Conservation (phyloP, 2,113 vertebrate genomes). For the Apodemus speciosus region DNA sequence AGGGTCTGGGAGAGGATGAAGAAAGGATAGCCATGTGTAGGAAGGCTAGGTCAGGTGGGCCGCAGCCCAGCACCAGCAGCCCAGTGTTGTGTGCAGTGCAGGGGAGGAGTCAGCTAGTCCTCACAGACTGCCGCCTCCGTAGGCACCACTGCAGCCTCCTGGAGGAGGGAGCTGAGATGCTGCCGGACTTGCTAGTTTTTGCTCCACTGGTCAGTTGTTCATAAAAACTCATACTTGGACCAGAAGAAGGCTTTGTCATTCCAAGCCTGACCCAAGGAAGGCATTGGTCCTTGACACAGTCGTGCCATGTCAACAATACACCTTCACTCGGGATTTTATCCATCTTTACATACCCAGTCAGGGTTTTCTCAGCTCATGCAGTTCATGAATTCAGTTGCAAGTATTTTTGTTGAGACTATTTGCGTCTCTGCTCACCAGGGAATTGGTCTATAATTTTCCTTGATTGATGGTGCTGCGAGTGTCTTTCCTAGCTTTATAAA, state of each 20-base stretch:
- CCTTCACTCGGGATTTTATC: not conserved
- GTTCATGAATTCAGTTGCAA: not conserved
- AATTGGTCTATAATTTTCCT: not conserved
- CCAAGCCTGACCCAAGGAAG: not conserved
- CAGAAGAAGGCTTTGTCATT: not conserved
- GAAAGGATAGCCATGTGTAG: not conserved
- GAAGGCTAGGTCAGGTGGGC: not conserved
- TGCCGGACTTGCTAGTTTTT: not conserved
- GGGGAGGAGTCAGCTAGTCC: not conserved
- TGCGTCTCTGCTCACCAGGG: not conserved
- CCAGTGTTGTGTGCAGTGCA: not conserved
- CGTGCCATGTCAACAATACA: not conserved
- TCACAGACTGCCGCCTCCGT: not conserved
- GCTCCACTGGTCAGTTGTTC: not conserved
- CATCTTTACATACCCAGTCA: not conserved
- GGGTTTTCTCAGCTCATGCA: not conserved
- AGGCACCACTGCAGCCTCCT: no score
- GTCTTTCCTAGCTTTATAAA: not conserved
- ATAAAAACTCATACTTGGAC: not conserved
- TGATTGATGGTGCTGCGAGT: not conserved
- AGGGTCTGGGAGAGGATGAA: not conserved
- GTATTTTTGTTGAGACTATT: not conserved
- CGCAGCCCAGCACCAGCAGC: not conserved
- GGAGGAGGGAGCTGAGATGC: not conserved
- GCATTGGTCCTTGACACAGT: not conserved